Base-by-base conservation (phyloP, 2,113 vertebrate species). In the Ochotona curzoniae region DNA sequence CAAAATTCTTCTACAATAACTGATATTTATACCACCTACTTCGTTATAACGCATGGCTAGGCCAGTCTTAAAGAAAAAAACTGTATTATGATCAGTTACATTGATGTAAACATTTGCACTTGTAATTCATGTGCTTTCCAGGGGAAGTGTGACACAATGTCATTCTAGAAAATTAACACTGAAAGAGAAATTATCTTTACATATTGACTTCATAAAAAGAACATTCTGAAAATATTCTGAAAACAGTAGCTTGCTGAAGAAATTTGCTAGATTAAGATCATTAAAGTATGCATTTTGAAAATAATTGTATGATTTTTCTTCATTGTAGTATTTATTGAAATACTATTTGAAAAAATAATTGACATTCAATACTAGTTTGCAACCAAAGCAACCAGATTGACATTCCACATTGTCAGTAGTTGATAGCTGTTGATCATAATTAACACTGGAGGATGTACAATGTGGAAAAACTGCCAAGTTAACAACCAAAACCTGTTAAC, bases 381-480 rank as follows among this genome's bases (percentile, higher is more conserved):
- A 5, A 64, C 38, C 32, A 91, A 81, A 18, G 12, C 32, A 89
- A 63, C 23, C 30, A 64, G 67, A 35, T 0, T 66, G 10, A 9
- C 76, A 21, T 75, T 66, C 25, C 20, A 54, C 32, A 0, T 75
- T 10, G 51, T 4, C 9, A 44, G 15, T 26, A 44, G 15, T 26
- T 83, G 84, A 89, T 47, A 91, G 30, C 44, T 44, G 11, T 26
- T 84, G 64, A 67, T 90, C 54, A 26, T 93, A 89, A 89, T 76
- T 60, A 80, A n/a, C 47, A 78, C 32, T 0, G 1, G 73, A 70
- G 60, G 18, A 69, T n/a, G 83, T 82, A 67, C 60, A 84, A 30
- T 13, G 32, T 95, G 85, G 47, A 69, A 90, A 85, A 91, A 80
- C 26, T 93, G 30, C 61, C 75, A 89, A 10, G 38, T 78, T 75